Base-by-base conservation (phyloP, 2,888 invertebrate genomes). In the Phyto melanocephala region DNA sequence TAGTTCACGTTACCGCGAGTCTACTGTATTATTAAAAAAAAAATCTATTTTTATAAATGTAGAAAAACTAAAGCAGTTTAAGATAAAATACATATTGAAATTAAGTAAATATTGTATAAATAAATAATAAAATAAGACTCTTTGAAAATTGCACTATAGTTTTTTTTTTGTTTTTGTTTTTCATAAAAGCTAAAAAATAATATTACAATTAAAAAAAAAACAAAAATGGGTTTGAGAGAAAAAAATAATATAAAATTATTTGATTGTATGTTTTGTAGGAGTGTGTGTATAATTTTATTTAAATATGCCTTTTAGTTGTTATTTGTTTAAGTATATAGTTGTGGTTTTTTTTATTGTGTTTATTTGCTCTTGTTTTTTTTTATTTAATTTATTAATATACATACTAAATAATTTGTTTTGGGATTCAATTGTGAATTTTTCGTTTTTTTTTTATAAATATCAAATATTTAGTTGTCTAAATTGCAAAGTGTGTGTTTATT, bases 391-490 rank as follows among this genome's bases (percentile, higher is more conserved):
- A 65, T 60, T 35, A 72, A 74, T 78, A 74, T 75, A 82, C 74
- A 75, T 79, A 60, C 60, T 76, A 71, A 70, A 71, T 71, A 75
- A 82, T 62, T 79, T 79, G 65, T 4, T 65, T 33, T 74, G 45
- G 62, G 54, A 79, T 60, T 77, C 62, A 60, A 40, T 68, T 68
- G 47, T 40, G 37, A n/a, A n/a, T n/a, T 60, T 50, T 60, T 20
- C 33, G 20, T 72, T 47, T 35, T 22, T 17, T 68, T 45, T 65
- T 65, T 35, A 65, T 71, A 71, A 67, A 54, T 71, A 71, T 78
- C 63, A 65, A 54, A 56, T 71, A 71, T 63, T 70, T 63, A 63
- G 75, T 76, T 71, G 54, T 65, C 79, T 74, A 74, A 74, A 74
- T 72, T 72, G 74, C 65, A 80, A 70, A 67, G 42, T 54, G 62